Percentiles rank a stretch among this genome's conserved stretches.
Conservation (phyloP, 1,140 invertebrate genomes). For the Drosophila athabasca region DNA sequence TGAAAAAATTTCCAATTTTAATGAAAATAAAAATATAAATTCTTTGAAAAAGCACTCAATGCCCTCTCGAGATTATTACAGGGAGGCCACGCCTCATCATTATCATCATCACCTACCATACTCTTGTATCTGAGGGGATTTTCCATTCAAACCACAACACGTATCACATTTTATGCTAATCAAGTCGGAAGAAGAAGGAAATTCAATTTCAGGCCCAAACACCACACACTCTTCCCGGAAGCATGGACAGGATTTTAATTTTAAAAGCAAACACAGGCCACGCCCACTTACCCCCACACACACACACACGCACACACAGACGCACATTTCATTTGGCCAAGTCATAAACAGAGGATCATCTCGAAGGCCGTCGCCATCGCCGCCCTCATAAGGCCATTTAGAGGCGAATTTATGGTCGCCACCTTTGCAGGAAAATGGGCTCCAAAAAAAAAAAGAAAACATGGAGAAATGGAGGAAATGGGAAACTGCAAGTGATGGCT, state of each 20-base stretch:
- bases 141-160: slow-evolving; percentile 40
- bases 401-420: slow-evolving; percentile 67
- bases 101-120: neutral
- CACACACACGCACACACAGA: too few relatives aligned
- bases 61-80: slow-evolving; percentile 24
- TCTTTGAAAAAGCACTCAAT: slow-evolving; percentile 60
- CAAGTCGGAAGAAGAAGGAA: slow-evolving; percentile 38
- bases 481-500: slow-evolving; percentile 68
- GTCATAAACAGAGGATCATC: slow-evolving; percentile 72
- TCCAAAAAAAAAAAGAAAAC: slow-evolving; percentile 27
- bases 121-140: neutral
- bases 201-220: slow-evolving; percentile 51
- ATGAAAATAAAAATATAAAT: slow-evolving; percentile 73
- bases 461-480: slow-evolving; percentile 43
- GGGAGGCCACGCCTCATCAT: neutral
- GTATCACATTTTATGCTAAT: slow-evolving; percentile 66
- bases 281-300: neutral
- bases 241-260: slow-evolving; percentile 59
- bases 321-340: slow-evolving; percentile 51
- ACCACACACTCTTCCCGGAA: slow-evolving; percentile 8
- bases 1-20: slow-evolving; percentile 72
- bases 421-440: slow-evolving; percentile 49
- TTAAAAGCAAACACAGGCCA: slow-evolving; percentile 50
- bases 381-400: slow-evolving; percentile 66
- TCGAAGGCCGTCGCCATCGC: neutral